Base-by-base conservation (phyloP, 2,113 vertebrate genomes). In the Pseudopipra pipra region DNA sequence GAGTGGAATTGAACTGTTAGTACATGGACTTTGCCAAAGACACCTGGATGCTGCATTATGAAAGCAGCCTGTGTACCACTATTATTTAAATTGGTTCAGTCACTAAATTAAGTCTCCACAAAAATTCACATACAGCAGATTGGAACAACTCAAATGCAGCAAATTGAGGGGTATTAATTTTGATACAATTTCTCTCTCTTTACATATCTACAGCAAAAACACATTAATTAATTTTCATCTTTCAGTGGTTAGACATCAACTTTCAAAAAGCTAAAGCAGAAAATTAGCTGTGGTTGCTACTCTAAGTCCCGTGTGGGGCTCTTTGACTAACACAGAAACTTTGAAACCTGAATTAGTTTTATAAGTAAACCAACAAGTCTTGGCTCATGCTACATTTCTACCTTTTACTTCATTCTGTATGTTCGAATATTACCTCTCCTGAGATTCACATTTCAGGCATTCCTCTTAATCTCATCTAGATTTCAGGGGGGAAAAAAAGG, bases 61-160 rank as follows among this genome's bases (percentile, higher is more conserved):
- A 89, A 77, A 55, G n/a, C 65, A 78, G 44, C 12, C 55, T 84
- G 83, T 74, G 16, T 52, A 84, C 14, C 44, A 46, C 49, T 76
- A 47, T 18, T 37, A 20, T 46, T 54, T 87, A 49, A 73, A 81
- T 63, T 67, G 49, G 30, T 27, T 90, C 61, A 23, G 65, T 31
- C 86, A 78, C 65, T 81, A 90, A 92, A 92, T 84, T 81, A 86
- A 92, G 8, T 63, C 14, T 74, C 73, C 75, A 27, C 12, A 86
- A 88, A 91, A 95, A 75, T 17, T 68, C 14, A 1, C 8, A 52
- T 55, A 58, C 20, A 76, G 73, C 11, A 52, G n/a, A 75, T 19
- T 41, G 31, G 70, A 89, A 65, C 17, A 10, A 47, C 13, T 92
- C 63, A 91, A 91, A 85, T 17, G 28, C 44, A 80, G 17, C 35